Evolutionary conservation across 2,113 vertebrate species (phyloP).

Genomic region (Anoplopoma fimbria): DNA sequence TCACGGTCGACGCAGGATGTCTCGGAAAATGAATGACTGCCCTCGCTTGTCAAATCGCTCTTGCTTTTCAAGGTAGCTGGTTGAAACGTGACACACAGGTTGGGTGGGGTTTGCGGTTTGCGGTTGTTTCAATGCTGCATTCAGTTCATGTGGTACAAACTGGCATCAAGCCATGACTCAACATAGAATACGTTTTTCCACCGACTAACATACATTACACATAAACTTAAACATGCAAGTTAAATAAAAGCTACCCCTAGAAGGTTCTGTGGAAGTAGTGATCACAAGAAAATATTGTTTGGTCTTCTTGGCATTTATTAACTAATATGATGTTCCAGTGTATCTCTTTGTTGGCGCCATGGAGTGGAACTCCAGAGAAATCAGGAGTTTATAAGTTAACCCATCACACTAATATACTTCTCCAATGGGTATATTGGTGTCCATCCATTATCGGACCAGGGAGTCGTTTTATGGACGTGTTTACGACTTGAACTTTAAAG

Average conservation of each 20-base stretch:
- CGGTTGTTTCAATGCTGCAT: not conserved
- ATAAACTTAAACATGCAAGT: not conserved
- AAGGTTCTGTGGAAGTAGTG: not conserved
- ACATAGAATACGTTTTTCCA: not conserved
- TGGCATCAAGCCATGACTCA: not conserved
- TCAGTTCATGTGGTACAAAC: not conserved
- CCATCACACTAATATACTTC: no score
- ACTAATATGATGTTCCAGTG: not conserved
- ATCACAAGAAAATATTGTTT: not conserved
- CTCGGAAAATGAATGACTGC: constrained; percentile 39
- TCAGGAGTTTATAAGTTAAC: no score
- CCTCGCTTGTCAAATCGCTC: constrained; percentile 39
- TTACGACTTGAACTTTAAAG: no score
- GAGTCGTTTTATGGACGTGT: no score
- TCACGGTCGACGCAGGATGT: constrained; percentile 50
- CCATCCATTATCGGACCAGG: no score
- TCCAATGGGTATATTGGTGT: not conserved
- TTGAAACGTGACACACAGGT: not conserved
- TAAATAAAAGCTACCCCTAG: not conserved
- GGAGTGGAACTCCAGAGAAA: not conserved
- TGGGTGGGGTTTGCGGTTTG: not conserved
- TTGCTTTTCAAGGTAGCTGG: constrained; percentile 5
- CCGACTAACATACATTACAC: not conserved
- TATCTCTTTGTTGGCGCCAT: not conserved
- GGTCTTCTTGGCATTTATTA: not conserved